These are phyloP conservation scores for Noctua janthe DNA, from an alignment of 2,888 invertebrate genomes.

Conservation along the genomic window DNA sequence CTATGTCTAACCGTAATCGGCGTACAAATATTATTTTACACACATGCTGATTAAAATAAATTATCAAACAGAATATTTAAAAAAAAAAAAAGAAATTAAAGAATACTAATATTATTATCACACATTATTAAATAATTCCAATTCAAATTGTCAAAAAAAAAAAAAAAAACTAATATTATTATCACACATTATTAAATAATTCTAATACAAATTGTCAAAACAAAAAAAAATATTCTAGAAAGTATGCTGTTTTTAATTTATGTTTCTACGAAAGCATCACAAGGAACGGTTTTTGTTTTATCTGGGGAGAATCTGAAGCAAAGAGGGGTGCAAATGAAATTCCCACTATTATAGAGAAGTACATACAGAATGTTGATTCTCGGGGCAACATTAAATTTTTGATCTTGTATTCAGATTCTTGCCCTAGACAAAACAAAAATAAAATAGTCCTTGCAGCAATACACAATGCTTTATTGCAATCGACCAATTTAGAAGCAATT, in stretches of 20 bases:
- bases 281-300: slow-evolving; percentile 15
- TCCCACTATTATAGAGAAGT: slow-evolving; percentile 20
- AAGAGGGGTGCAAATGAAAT: slow-evolving; percentile 25
- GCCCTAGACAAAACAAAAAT: slow-evolving; percentile 15
- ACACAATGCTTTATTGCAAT: slow-evolving; percentile 5
- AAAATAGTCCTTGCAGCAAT: slow-evolving; percentile 4
- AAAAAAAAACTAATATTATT: no score
- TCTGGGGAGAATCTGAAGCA: slow-evolving; percentile 13
- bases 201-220: no score
- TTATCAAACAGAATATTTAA: no score
- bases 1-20: no score
- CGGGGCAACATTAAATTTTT: slow-evolving; percentile 41
- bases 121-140: no score
- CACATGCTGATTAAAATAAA: no score
- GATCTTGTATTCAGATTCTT: slow-evolving; percentile 55
- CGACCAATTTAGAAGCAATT: slow-evolving; percentile 9
- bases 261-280: slow-evolving; percentile 21
- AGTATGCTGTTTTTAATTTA: slow-evolving; percentile 26
- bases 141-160: no score
- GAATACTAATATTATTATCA: no score
- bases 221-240: background rate
- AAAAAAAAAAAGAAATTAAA: no score
- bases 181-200: no score
- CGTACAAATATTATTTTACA: no score
- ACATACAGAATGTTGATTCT: slow-evolving; percentile 6